Evolutionary conservation across 1,140 invertebrate species (phyloP).

Genomic region (Parapsyche elsis): DNA sequence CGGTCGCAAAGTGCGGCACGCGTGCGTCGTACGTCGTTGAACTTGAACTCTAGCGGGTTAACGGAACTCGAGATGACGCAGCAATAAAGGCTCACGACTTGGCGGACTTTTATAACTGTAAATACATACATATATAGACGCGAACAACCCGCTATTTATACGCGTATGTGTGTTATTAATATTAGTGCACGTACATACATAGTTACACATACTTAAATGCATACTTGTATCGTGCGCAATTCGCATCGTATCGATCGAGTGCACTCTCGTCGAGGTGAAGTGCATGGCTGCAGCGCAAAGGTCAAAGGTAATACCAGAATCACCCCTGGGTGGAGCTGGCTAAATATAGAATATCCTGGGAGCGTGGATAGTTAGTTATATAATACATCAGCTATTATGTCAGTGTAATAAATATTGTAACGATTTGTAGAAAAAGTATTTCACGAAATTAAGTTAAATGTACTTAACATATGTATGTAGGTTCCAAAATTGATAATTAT

Average conservation of each 20-base stretch:
- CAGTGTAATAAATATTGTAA: too few relatives aligned
- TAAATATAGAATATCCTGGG: neutral
- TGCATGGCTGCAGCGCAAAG: neutral
- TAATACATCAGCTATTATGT: too few relatives aligned
- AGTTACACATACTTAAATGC: neutral
- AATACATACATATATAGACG: neutral
- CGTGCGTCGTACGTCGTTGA: neutral
- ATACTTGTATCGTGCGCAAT: neutral
- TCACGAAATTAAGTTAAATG: too few relatives aligned
- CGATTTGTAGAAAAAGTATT: too few relatives aligned
- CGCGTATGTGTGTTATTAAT: neutral
- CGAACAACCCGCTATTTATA: neutral
- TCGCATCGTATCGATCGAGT: neutral
- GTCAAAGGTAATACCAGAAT: neutral
- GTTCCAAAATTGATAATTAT: too few relatives aligned
- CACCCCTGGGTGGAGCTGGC: neutral
- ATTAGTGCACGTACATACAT: neutral
- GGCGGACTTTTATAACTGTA: neutral
- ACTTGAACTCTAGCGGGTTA: conserved; percentile 14
- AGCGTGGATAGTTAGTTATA: too few relatives aligned
- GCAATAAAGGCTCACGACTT: conserved; percentile 14
- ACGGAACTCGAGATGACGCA: conserved; percentile 2
- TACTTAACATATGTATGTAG: too few relatives aligned
- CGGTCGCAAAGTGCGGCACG: neutral
- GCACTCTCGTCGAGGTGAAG: neutral